These are phyloP conservation scores for Timandra comae DNA, from an alignment of 2,888 invertebrate species.

Conservation along the genomic window DNA sequence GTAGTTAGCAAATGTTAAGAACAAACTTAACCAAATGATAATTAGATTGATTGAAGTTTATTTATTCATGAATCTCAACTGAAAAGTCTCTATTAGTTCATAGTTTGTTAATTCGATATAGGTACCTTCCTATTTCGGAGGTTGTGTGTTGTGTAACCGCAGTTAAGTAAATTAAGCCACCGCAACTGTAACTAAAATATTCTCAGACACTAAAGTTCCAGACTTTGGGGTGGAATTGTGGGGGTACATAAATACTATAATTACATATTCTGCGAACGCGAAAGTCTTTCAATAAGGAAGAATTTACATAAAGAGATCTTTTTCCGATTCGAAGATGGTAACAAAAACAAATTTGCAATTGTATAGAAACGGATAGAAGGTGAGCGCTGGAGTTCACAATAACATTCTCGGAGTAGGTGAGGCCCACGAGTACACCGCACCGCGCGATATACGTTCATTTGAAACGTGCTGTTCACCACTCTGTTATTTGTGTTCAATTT, in stretches of 20 bases:
- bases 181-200: slow-evolving; percentile 4
- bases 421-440: slow-evolving; percentile 4
- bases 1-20: too few species aligned
- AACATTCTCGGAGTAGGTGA: slow-evolving; percentile 10
- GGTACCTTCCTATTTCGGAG: not conserved
- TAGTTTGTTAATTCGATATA: too few species aligned
- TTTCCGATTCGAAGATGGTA: slow-evolving; percentile 9
- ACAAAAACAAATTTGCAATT: slow-evolving; percentile 21
- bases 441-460: slow-evolving; percentile 23
- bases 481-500: slow-evolving; percentile 31
- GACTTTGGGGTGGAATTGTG: too few species aligned
- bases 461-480: slow-evolving; percentile 24
- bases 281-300: slow-evolving; percentile 7
- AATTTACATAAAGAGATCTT: slow-evolving; percentile 17
- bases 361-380: slow-evolving; percentile 14
- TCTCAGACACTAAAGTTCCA: too few species aligned
- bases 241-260: not conserved
- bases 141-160: not conserved
- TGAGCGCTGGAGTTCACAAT: slow-evolving; percentile 7
- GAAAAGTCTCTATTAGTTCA: too few species aligned
- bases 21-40: too few species aligned
- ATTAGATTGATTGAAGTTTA: too few species aligned
- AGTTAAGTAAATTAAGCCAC: slow-evolving; percentile 9
- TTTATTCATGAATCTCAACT: too few species aligned
- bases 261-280: not conserved